Evolutionary conservation across 2,797 vertebrate species (phyloP).

Genomic region (Chloroceryle amazona): DNA sequence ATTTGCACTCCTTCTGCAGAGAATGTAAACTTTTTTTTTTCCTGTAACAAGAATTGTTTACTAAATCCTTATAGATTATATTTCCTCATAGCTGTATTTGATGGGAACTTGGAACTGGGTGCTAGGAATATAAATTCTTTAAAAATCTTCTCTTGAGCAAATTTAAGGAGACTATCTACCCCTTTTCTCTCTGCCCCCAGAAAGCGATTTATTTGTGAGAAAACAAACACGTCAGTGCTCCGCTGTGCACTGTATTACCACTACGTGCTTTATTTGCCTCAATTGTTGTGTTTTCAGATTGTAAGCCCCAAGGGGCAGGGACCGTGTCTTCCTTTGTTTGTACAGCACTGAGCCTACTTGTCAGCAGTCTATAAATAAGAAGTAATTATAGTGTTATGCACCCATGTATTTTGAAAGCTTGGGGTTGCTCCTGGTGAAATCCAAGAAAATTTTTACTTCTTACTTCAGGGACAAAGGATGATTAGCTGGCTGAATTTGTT

Average conservation of each 20-base stretch:
- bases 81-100: background rate
- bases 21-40: background rate
- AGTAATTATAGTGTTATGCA: slow-evolving; percentile 48
- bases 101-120: background rate
- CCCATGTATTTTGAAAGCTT: slow-evolving; percentile 55
- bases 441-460: slow-evolving; percentile 7
- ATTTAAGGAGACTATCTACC: background rate
- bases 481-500: background rate
- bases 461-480: slow-evolving; percentile 31
- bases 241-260: slow-evolving; percentile 51
- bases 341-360: slow-evolving; percentile 58
- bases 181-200: background rate
- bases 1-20: background rate
- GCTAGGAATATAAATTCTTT: background rate
- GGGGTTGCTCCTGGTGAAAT: slow-evolving; percentile 40
- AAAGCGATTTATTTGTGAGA: slow-evolving; percentile 36
- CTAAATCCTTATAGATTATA: background rate
- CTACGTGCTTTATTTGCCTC: slow-evolving; percentile 67
- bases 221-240: slow-evolving; percentile 50
- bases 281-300: slow-evolving; percentile 70
- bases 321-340: slow-evolving; percentile 71
- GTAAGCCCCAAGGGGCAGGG: slow-evolving; percentile 57
- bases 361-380: slow-evolving; percentile 73
- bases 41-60: background rate
- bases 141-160: background rate